Percentiles rank a stretch among this genome's conserved stretches.
Conservation (phyloP, 37 sponge, comb jelly and placozoan genomes). For the Petrosia ficiformis region DNA sequence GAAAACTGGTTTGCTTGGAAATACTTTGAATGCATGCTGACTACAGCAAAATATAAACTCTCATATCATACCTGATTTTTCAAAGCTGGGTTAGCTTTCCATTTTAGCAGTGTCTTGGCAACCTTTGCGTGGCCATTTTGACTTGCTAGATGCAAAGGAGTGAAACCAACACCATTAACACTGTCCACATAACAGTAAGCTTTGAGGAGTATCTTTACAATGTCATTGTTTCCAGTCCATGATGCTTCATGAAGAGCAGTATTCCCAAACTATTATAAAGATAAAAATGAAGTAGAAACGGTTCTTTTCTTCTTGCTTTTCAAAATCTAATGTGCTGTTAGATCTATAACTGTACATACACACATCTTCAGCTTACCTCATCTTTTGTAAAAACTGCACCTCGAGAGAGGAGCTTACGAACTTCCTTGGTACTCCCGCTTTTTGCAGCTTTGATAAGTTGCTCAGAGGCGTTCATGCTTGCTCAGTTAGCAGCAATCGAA, state of each 20-base stretch:
- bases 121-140: constrained; percentile 74
- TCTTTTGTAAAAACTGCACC: constrained; percentile 70
- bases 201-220: constrained; percentile 60
- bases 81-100: constrained; percentile 54
- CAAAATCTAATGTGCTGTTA: neutral
- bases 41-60: too few species aligned
- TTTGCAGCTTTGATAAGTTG: constrained; percentile 60
- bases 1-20: too few species aligned
- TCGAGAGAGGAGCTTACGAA: constrained; percentile 42
- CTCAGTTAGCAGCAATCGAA: too few species aligned
- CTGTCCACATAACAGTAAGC: constrained; percentile 71
- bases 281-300: neutral
- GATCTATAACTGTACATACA: neutral
- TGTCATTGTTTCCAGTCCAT: constrained; percentile 73
- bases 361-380: constrained; percentile 34
- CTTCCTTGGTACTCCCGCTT: constrained; percentile 60
- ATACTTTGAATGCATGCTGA: too few species aligned
- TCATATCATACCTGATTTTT: constrained; percentile 46
- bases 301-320: too few species aligned
- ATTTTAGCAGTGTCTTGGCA: constrained; percentile 70
- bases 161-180: constrained; percentile 57
- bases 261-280: constrained; percentile 51
- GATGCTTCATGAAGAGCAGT: constrained; percentile 80
- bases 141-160: constrained; percentile 67
- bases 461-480: constrained; percentile 50